These are phyloP conservation scores for Halictus quadricinctus DNA, from an alignment of 2,888 invertebrate species.

Conservation along the genomic window DNA sequence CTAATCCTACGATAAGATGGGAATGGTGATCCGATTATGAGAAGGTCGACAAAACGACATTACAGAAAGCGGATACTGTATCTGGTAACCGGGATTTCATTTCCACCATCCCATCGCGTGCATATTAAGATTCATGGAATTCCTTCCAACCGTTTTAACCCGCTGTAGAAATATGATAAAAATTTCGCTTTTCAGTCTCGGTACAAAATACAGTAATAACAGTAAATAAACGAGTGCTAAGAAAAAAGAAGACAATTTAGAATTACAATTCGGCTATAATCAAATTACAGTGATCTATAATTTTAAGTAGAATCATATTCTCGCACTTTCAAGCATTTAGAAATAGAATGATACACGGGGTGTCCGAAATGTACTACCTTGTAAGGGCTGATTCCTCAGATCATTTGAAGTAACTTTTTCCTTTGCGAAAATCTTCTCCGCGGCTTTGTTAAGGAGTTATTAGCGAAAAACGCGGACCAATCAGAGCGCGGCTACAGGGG, in stretches of 20 bases:
- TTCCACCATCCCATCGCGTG: not conserved
- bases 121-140: not conserved
- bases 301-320: no score
- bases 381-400: no score
- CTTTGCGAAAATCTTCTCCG: no score
- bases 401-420: no score
- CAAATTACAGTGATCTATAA: no score
- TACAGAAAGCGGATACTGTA: not conserved
- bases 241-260: not conserved
- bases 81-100: not conserved
- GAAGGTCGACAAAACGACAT: constrained; percentile 4
- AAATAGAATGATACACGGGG: no score
- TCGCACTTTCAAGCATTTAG: no score
- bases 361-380: no score
- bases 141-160: not conserved
- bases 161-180: not conserved
- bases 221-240: not conserved
- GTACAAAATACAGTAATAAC: not conserved
- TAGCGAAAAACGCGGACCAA: no score
- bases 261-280: no score
- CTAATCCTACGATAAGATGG: constrained; percentile 13
- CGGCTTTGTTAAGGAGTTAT: no score
- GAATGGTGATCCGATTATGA: constrained; percentile 16
- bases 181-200: not conserved
- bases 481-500: no score